These are phyloP conservation scores for Liopterus haemorrhoidalis DNA, from an alignment of 2,888 invertebrate species.

Conservation along the genomic window DNA sequence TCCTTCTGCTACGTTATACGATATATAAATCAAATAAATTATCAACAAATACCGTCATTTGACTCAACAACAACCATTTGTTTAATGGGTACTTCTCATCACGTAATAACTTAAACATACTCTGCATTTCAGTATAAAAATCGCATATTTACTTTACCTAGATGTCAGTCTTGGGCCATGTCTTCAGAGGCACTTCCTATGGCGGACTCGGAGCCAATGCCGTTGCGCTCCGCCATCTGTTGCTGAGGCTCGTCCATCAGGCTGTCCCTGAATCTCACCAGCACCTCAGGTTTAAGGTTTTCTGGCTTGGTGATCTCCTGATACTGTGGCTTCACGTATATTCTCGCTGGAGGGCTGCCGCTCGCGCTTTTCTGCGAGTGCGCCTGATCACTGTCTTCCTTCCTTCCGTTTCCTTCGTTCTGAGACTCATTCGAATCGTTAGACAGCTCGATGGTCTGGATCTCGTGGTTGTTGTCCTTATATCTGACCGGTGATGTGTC, in stretches of 20 bases:
- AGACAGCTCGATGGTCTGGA: slow-evolving; percentile 44
- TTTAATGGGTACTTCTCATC: slow-evolving; percentile 21
- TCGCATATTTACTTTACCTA: slow-evolving; percentile 41
- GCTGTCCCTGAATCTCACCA: slow-evolving; percentile 41
- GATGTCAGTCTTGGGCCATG: slow-evolving; percentile 47
- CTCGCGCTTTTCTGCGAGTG: slow-evolving; percentile 21
- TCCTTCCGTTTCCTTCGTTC: slow-evolving; percentile 26
- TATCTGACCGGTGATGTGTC: slow-evolving; percentile 1
- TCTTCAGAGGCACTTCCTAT: slow-evolving; percentile 46
- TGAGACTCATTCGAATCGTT: slow-evolving; percentile 44
- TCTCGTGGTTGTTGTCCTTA: slow-evolving; percentile 37
- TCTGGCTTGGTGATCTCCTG: slow-evolving; percentile 46
- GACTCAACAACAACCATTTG: slow-evolving; percentile 34
- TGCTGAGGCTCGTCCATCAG: slow-evolving; percentile 9
- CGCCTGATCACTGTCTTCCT: slow-evolving; percentile 6
- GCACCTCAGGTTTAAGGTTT: slow-evolving; percentile 45
- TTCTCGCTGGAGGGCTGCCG: slow-evolving; percentile 37
- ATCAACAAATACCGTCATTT: slow-evolving; percentile 47
- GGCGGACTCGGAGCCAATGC: slow-evolving; percentile 36
- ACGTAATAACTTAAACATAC: slow-evolving; percentile 27
- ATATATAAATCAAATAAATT: slow-evolving; percentile 38
- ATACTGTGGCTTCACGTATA: slow-evolving; percentile 41
- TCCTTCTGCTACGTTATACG: too few relatives aligned
- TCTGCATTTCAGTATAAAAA: slow-evolving; percentile 40
- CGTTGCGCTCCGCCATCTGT: slow-evolving; percentile 38